Evolutionary conservation across 2,797 vertebrate genomes (phyloP), one percentile per base, ranked within the genome.

Genomic region (Cynodonichthys magdalenae): DNA sequence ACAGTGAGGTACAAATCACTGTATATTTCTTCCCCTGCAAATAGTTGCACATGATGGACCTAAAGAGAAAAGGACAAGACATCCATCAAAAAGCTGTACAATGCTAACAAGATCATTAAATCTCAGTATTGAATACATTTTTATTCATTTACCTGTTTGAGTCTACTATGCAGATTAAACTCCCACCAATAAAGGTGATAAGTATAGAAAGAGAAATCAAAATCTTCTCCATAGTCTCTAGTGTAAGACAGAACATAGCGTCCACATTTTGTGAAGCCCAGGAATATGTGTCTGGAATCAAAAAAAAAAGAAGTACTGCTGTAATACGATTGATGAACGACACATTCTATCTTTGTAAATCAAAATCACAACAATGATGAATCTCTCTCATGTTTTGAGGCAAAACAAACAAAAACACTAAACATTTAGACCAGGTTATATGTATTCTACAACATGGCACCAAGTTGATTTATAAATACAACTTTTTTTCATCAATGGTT

Each of bases 151-250:
- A 96, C 96, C 95, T 97, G 95, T 78, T 93, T 95, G 71, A 98
- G 95, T 51, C 96, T 90, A 87, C 95, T 96, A 92, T 97, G 95
- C n/a, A 98, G 91, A 74, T 98, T 96, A 89, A 98, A 98, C 79
- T 97, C 95, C 96, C 97, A 98, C 97, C 97, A 98, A 73, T 97
- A 96, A 3, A 98, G 93, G 78, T 96, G 94, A 76, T 97, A 98
- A n/a, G 94, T 95, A 75, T 97, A 98, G 84, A 96, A 97, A 63
- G 95, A 95, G 71, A 94, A 95, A 58, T 98, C 95, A 15, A 98
- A 95, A 0, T 96, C 96, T 0, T 97, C 95, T 3, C 95, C 94
- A 5, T 94, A 95, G 88, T 94, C 95, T 56, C 95, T 96, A 61
- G 96, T 98, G 86, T 98, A 98, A 53, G 97, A 98, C 36, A 98